phyloP scores from a whole-genome alignment of 2,888 invertebrate genomes.

The Steinernema carpocapsae region DNA sequence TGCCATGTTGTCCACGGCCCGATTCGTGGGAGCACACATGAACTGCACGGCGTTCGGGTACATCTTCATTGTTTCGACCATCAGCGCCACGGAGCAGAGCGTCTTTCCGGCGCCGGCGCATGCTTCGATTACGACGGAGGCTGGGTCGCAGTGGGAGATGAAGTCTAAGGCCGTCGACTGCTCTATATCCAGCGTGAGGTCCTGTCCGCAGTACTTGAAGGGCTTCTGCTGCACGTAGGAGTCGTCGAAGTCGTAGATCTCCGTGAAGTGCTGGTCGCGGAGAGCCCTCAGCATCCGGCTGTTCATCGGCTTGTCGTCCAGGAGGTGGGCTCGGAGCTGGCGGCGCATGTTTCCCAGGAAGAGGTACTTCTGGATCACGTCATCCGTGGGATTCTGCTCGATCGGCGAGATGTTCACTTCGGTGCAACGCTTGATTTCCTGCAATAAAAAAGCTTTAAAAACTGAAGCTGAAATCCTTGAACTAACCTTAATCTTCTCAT shows the following conservation, averaged over 20 bases:
- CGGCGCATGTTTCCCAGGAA: constrained; percentile 16
- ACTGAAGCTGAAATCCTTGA: background rate
- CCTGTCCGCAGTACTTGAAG: background rate
- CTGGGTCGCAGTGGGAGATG: background rate
- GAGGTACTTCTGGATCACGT: background rate
- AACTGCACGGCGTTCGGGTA: constrained; percentile 3
- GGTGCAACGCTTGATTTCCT: background rate
- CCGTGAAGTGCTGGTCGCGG: background rate
- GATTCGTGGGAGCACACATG: constrained; percentile 25
- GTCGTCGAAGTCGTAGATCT: constrained; percentile 18
- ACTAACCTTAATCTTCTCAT: background rate
- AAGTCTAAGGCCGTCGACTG: constrained; percentile 12
- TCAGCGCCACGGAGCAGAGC: constrained; percentile 18
- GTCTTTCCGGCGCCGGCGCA: constrained; percentile 23
- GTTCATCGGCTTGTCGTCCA: constrained; percentile 11
- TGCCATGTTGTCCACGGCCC: constrained; percentile 23
- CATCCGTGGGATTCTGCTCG: constrained; percentile 18
- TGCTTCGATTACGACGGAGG: constrained; percentile 9
- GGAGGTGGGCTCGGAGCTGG: background rate
- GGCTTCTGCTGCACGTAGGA: background rate
- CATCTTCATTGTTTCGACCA: constrained; percentile 21
- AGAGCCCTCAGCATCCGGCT: background rate
- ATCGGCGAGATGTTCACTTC: constrained; percentile 18
- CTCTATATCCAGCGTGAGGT: constrained; percentile 4
- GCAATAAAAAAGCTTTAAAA: background rate